A percentile compares a stretch with the other conserved stretches of the same genome.
phyloP scores from a whole-genome alignment of 2,113 vertebrate genomes.

The Pomatostomus ruficeps region DNA sequence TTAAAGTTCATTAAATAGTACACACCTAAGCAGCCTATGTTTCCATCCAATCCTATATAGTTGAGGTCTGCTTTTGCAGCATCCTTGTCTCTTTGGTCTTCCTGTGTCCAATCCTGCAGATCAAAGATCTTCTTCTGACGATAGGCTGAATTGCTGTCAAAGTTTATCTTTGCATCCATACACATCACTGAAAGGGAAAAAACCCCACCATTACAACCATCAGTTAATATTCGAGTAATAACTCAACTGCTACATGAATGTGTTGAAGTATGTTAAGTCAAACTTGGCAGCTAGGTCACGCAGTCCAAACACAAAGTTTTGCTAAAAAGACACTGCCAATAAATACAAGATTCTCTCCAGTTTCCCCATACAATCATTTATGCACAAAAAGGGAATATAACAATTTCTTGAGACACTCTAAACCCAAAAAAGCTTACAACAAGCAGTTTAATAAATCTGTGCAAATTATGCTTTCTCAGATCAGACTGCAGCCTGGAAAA shows the following conservation, averaged over 20 bases:
- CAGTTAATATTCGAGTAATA: background rate
- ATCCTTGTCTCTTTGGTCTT: constrained; percentile 86
- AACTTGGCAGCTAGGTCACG: background rate
- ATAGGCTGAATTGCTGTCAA: constrained; percentile 92
- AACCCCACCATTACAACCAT: background rate
- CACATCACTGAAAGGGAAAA: constrained; percentile 82
- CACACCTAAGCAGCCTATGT: constrained; percentile 93
- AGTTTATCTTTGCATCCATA: constrained; percentile 99
- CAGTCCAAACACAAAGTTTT: background rate
- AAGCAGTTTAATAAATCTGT: background rate
- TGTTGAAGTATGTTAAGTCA: background rate
- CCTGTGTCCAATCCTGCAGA: constrained; percentile 94
- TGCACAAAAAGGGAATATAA: background rate
- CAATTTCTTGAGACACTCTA: background rate
- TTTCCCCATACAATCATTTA: background rate
- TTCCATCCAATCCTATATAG: constrained; percentile 96
- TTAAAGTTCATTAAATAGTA: background rate
- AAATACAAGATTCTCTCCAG: background rate
- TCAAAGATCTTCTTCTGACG: constrained; percentile 92
- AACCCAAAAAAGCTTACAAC: background rate
- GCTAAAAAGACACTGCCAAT: background rate
- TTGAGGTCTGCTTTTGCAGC: constrained; percentile 91
- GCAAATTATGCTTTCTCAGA: background rate
- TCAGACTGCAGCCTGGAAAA: background rate
- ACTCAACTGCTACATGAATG: background rate